A percentile compares a stretch with the other conserved stretches of the same genome.
These are phyloP conservation scores for Epinotia demarniana DNA, from an alignment of 2,888 invertebrate species.

Conservation along the genomic window DNA sequence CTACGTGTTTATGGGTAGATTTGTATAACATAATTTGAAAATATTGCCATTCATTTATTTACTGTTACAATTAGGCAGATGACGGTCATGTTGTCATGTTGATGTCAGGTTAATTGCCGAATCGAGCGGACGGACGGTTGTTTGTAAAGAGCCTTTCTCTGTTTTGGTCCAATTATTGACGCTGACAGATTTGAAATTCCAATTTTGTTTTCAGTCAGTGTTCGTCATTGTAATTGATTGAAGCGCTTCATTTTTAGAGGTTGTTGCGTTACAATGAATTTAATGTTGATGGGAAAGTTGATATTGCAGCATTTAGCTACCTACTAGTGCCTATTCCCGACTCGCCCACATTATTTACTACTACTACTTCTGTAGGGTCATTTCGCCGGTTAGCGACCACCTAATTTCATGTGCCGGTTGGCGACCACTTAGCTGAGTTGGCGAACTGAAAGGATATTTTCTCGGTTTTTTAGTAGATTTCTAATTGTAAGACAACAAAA, in stretches of 20 bases:
- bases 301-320: neutral
- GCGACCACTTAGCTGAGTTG: too few relatives aligned
- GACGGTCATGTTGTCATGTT: neutral
- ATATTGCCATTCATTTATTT: too few relatives aligned
- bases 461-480: too few relatives aligned
- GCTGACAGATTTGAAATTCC: conserved; percentile 24
- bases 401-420: too few relatives aligned
- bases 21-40: too few relatives aligned
- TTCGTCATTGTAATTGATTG: conserved; percentile 30
- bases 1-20: too few relatives aligned
- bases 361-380: too few relatives aligned
- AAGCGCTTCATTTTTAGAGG: neutral
- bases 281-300: neutral
- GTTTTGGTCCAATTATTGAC: conserved; percentile 31
- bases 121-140: neutral
- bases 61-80: too few relatives aligned
- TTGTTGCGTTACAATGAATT: neutral
- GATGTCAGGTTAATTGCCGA: neutral
- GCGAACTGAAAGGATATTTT: too few relatives aligned
- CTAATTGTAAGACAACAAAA: too few relatives aligned
- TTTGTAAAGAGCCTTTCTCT: conserved; percentile 11
- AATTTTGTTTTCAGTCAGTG: conserved; percentile 26
- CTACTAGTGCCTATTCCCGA: neutral
- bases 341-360: too few relatives aligned
- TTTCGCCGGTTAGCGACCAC: too few relatives aligned